phyloP scores from a whole-genome alignment of 2,888 invertebrate genomes.

The Brassicogethes aeneus region DNA sequence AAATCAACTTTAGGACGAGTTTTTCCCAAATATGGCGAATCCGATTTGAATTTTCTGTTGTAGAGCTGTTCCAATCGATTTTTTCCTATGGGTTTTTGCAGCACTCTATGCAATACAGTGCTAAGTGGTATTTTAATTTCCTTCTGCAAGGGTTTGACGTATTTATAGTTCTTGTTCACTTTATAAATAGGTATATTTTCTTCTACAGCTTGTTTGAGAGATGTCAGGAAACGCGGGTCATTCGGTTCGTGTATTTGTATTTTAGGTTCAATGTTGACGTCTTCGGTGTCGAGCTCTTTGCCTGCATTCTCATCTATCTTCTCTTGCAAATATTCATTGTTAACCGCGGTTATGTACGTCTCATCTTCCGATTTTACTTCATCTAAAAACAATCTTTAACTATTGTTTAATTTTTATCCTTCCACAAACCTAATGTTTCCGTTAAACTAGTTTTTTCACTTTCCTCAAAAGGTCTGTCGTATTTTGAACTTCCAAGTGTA shows the following conservation, averaged over 20 bases:
- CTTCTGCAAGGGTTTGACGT: slow-evolving; percentile 11
- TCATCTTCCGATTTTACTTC: no score
- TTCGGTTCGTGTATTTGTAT: neutral
- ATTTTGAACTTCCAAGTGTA: no score
- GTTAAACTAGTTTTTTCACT: no score
- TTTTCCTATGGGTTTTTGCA: slow-evolving; percentile 7
- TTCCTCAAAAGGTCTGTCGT: no score
- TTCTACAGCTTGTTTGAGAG: slow-evolving; percentile 11
- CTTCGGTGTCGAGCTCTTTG: neutral
- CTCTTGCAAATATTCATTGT: neutral
- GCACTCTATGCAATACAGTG: neutral
- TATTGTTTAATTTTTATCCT: no score
- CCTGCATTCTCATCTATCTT: neutral
- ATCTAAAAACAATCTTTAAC: no score
- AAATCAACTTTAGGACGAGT: slow-evolving; percentile 7
- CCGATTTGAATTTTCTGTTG: neutral
- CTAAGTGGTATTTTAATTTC: slow-evolving; percentile 15
- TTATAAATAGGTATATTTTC: slow-evolving; percentile 19
- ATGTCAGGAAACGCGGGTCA: neutral
- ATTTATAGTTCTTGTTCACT: slow-evolving; percentile 15
- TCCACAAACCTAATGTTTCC: no score
- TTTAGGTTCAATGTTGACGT: neutral
- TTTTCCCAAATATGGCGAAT: no score
- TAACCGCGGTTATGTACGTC: neutral
- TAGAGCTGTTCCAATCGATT: slow-evolving; percentile 4